Evolutionary conservation across 2,113 vertebrate species (phyloP).

Genomic region (Alaudala cheleensis): DNA sequence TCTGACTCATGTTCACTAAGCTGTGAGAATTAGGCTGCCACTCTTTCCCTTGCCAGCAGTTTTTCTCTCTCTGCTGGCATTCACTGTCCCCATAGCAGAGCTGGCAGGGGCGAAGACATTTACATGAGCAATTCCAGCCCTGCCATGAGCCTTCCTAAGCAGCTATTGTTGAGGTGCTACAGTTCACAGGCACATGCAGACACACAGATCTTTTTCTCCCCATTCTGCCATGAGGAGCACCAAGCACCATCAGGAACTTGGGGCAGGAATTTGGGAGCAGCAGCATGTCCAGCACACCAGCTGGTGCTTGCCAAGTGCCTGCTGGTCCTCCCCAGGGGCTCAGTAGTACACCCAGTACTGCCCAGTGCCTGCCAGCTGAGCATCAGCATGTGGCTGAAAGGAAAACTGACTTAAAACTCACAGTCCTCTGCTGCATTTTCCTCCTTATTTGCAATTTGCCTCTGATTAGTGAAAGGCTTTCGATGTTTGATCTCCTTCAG

Average conservation of each 20-base stretch:
- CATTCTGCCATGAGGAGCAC: background rate
- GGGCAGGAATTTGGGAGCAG: background rate
- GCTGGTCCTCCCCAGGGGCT: background rate
- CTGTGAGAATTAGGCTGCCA: background rate
- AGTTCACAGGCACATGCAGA: no score
- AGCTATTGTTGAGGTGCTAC: background rate
- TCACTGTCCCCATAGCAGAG: background rate
- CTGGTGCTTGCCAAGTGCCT: background rate
- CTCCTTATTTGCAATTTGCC: conserved; percentile 79
- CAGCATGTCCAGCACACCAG: background rate
- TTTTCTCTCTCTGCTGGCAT: background rate
- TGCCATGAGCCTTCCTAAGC: background rate
- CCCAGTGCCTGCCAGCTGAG: background rate
- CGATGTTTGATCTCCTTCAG: conserved; percentile 79
- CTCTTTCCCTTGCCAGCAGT: background rate
- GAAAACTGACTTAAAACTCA: conserved; percentile 64
- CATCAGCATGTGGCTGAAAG: background rate
- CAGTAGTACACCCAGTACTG: background rate
- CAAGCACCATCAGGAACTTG: background rate
- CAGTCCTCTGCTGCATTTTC: conserved; percentile 79
- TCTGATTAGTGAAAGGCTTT: conserved; percentile 78
- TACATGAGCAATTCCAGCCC: background rate
- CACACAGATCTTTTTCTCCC: background rate
- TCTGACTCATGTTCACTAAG: background rate
- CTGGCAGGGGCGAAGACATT: accelerated